Evolutionary conservation across 1,140 invertebrate species (phyloP).

Genomic region (Heliconius eleuchia): DNA sequence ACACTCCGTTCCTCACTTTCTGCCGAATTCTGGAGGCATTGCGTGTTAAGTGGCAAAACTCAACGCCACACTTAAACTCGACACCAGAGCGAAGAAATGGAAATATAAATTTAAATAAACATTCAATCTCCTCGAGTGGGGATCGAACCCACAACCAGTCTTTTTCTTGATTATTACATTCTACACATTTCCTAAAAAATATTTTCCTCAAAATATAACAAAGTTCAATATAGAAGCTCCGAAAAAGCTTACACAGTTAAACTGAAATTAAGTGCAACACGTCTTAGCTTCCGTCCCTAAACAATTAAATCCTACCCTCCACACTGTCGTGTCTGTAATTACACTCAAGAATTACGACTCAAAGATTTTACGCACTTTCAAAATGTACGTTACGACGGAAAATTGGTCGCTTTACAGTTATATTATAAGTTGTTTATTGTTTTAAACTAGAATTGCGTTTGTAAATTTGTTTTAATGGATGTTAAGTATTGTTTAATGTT

Average conservation of each 20-base stretch:
- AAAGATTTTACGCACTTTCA: slow-evolving; percentile 69
- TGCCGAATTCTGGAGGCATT: too few species aligned
- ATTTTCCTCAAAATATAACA: too few species aligned
- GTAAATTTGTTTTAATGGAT: slow-evolving; percentile 16
- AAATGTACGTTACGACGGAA: slow-evolving; percentile 23
- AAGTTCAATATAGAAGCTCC: neutral
- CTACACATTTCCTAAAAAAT: too few species aligned
- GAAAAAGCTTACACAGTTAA: neutral
- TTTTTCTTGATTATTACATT: too few species aligned
- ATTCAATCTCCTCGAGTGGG: too few species aligned
- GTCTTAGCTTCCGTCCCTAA: slow-evolving; percentile 8
- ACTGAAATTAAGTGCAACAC: neutral
- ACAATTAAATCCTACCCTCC: slow-evolving; percentile 14
- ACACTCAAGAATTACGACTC: slow-evolving; percentile 33
- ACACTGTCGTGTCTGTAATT: slow-evolving; percentile 19
- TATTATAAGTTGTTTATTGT: slow-evolving; percentile 26
- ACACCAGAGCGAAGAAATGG: too few species aligned
- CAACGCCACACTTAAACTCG: too few species aligned
- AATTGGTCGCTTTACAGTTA: slow-evolving; percentile 31
- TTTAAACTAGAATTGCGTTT: slow-evolving; percentile 24
- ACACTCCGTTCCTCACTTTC: too few species aligned
- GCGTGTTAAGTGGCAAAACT: too few species aligned
- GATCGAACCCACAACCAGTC: too few species aligned
- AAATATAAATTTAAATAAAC: too few species aligned
- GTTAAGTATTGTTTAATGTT: slow-evolving; percentile 8